A percentile compares a stretch with the other conserved stretches of the same genome.
phyloP scores from a whole-genome alignment of 2,113 vertebrate genomes.

The Saguinus imperator region DNA sequence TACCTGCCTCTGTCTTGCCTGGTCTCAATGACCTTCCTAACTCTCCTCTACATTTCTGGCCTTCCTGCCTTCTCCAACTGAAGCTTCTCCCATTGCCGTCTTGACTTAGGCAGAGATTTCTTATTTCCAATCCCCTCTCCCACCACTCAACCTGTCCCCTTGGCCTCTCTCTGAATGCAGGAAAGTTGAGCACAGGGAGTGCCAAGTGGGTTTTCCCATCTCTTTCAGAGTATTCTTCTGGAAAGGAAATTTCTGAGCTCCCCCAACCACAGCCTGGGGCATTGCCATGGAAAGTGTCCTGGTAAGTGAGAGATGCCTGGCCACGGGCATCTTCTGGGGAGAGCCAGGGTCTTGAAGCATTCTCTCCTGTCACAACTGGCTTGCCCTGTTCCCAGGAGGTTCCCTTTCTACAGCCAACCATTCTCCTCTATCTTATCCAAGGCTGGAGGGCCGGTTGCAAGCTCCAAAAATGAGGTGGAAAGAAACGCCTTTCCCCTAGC shows the following conservation, averaged over 20 bases:
- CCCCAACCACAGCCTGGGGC: not conserved
- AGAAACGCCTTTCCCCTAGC: not conserved
- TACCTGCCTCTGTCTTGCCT: not conserved
- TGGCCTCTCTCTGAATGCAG: not conserved
- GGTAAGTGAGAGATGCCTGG: not conserved
- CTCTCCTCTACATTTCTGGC: not conserved
- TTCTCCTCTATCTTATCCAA: not conserved
- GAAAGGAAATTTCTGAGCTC: not conserved
- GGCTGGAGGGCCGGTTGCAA: not conserved
- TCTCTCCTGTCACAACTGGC: not conserved
- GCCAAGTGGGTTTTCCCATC: not conserved
- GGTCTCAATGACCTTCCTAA: not conserved
- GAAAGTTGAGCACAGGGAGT: not conserved
- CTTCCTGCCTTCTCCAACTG: not conserved
- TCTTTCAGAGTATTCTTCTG: not conserved
- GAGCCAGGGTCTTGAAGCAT: accelerated
- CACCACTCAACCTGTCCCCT: not conserved
- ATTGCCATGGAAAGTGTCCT: accelerated
- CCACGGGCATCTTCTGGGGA: not conserved
- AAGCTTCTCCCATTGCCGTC: not conserved
- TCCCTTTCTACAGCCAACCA: not conserved
- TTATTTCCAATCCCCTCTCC: not conserved
- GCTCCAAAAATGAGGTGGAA: not conserved
- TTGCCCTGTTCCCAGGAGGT: not conserved
- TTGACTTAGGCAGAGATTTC: not conserved